Evolutionary conservation across 2,888 invertebrate genomes (phyloP), one percentile per base, ranked within the genome.

Genomic region (Netelia fuscicornis): DNA sequence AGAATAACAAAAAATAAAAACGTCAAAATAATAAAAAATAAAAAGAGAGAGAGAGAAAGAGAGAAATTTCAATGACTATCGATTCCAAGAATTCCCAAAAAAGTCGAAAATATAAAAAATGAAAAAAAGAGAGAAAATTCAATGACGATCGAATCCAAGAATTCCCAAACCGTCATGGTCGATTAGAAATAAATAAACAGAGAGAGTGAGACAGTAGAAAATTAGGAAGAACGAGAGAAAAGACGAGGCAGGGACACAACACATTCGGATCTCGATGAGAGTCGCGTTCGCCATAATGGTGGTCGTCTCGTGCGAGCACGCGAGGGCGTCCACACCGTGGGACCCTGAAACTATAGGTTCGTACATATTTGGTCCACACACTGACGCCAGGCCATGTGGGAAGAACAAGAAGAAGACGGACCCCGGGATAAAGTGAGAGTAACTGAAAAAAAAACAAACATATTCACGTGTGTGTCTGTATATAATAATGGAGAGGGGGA

Each of bases 271-370:
- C 70, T 78, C 56, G 82, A 84, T 86, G 78, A 86, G 86, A 87
- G 87, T 86, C 85, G 77, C 81, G 81, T 78, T 79, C 76, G 70
- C 83, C 84, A 84, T 88, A 88, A 88, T 87, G 85, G 84, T 84
- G 76, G 81, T 86, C 78, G 83, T 84, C 84, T 87, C 81, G 84
- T 84, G 37, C 76, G 86, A 37, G 86, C 81, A 86, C 86, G 86
- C 83, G 88, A 88, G 86, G 85, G 83, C 87, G 84, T 85, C 79
- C 70, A 81, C 71, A 71, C 65, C 56, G 65, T 70, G 75, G 79
- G 62, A 79, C 42, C 79, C 54, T 72, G 30, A 30, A 20, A 42
- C 64, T 62, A 62, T 30, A 75, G 13, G 13, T 44, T 25, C 20
- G 67, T 79, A 62, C 60, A 81, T 54, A 70, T 77, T 64, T 65